Conservation (phyloP, 2,888 invertebrate genomes). For the Agapetus fuscipes region DNA sequence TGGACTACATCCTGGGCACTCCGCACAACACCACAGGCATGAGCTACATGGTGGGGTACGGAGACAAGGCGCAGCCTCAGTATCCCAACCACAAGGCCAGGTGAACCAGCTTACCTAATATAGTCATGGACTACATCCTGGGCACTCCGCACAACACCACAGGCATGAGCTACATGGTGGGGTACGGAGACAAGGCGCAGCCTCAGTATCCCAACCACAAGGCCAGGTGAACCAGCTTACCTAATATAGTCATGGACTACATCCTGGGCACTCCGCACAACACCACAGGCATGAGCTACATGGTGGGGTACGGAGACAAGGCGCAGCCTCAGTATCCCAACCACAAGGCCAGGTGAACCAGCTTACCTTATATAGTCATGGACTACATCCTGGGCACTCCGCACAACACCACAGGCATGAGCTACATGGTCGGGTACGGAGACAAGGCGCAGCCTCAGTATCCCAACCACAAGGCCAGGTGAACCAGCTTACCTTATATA, state of each 20-base stretch:
- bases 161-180: slow-evolving; percentile 45
- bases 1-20: slow-evolving; percentile 46
- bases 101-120: too few species aligned
- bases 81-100: slow-evolving; percentile 47
- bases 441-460: slow-evolving; percentile 39
- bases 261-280: too few species aligned
- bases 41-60: slow-evolving; percentile 47
- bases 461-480: slow-evolving; percentile 47
- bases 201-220: slow-evolving; percentile 44
- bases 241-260: too few species aligned
- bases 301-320: slow-evolving; percentile 45
- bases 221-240: slow-evolving; percentile 41
- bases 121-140: slow-evolving; percentile 45
- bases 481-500: too few species aligned
- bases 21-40: slow-evolving; percentile 39
- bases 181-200: slow-evolving; percentile 44
- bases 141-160: too few species aligned
- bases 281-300: slow-evolving; percentile 42
- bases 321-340: slow-evolving; percentile 44
- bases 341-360: slow-evolving; percentile 44
- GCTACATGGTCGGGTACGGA: slow-evolving; percentile 48
- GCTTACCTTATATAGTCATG: too few species aligned
- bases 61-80: slow-evolving; percentile 39
- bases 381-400: slow-evolving; percentile 46
- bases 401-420: slow-evolving; percentile 40